Base-by-base conservation (phyloP, 2,113 vertebrate species). In the Larimichthys polyactis region DNA sequence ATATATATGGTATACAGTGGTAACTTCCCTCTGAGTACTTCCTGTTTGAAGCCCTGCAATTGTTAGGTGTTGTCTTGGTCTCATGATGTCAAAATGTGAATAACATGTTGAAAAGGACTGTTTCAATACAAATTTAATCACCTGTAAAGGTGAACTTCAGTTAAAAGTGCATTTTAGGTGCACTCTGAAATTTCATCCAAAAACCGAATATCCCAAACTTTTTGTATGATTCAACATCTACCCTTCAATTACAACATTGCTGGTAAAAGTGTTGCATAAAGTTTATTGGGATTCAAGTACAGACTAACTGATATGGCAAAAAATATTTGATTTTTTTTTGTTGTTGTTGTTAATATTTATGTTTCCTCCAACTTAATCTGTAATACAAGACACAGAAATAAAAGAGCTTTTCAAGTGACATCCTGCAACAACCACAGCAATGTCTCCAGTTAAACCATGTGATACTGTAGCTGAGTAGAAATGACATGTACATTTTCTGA, bases 351-450 rank as follows among this genome's bases (percentile, higher is more conserved):
- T 49, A 49, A 17, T 49, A 5, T 46, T 24, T 19, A 14, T 11
- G 17, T 29, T 17, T 55, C 57, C 17, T 11, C 1, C 22, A 29
- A 1, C 3, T n/a, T n/a, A 3, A 49, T 22, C 15, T 58, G 19
- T 64, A 57, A 32, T 24, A 49, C 10, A 15, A 59, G 24, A 51
- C 15, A 20, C 29, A 6, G 20, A 44, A 70, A 14, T 19, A 49
- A 17, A 29, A 52, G 4, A 52, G 14, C 40, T 32, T 8, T 17
- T 29, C 29, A 15, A 20, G n/a, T 73, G 49, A 72, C 27, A 19
- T 55, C 17, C 24, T 29, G 49, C 8, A 81, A 12, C 44, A 70
- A 15, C 69, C 74, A 84, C 70, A 87, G 82, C 75, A 87, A 71
- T 67, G 60, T 85, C 66, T 46, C 14, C 24, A 49, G 15, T 68